Percentiles rank a stretch among this genome's conserved stretches.
Evolutionary conservation across 1,140 invertebrate species (phyloP).

Genomic region (Megalonaias nervosa): DNA sequence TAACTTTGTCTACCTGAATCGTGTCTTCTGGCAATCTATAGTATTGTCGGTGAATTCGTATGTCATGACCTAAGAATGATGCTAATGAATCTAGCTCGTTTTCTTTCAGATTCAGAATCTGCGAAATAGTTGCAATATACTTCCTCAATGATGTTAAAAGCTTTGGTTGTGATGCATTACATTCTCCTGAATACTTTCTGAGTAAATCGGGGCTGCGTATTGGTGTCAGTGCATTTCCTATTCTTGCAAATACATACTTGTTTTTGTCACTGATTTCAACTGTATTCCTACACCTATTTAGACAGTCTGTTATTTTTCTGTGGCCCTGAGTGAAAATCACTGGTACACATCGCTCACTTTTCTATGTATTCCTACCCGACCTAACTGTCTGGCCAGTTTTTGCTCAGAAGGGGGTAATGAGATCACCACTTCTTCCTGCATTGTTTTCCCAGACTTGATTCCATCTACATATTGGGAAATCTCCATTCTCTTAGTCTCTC

Average conservation of each 20-base stretch:
- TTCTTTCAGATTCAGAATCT: conserved; percentile 25
- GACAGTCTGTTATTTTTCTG: not conserved
- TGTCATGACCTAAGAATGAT: conserved; percentile 33
- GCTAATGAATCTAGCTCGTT: conserved; percentile 25
- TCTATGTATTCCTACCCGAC: conserved; percentile 15
- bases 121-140: conserved; percentile 5
- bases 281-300: not conserved
- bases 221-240: not conserved
- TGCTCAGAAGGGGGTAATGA: conserved; percentile 1
- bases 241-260: conserved; percentile 17
- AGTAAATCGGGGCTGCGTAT: not conserved
- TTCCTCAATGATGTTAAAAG: conserved; percentile 11
- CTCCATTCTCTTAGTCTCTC: conserved; percentile 14
- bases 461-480: not conserved
- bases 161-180: not conserved
- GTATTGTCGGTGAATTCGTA: conserved; percentile 18
- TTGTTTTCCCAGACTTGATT: not conserved
- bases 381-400: not conserved
- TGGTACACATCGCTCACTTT: conserved; percentile 22
- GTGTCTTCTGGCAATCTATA: conserved; percentile 27
- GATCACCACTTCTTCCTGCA: not conserved
- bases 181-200: conserved; percentile 4
- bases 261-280: not conserved
- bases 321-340: conserved; percentile 3
- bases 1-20: conserved; percentile 12